Evolutionary conservation across 2,113 vertebrate genomes (phyloP).

Genomic region (Nycticryphes semicollaris): DNA sequence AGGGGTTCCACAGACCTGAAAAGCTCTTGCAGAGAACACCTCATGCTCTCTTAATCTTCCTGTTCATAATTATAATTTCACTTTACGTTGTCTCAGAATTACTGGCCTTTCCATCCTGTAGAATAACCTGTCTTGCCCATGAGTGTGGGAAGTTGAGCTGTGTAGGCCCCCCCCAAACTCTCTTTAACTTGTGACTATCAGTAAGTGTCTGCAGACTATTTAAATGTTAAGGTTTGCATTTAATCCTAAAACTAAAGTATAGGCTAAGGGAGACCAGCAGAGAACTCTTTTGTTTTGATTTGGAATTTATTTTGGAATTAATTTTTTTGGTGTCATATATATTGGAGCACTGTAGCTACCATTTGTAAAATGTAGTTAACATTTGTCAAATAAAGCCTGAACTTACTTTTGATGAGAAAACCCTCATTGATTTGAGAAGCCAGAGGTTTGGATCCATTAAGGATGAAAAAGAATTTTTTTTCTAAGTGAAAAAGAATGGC

Average conservation of each 20-base stretch:
- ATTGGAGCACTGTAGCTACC: background rate
- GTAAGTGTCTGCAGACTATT: background rate
- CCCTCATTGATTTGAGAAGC: background rate
- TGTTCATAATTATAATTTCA: background rate
- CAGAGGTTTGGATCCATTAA: background rate
- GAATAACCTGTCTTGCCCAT: rapidly evolving
- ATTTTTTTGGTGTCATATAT: background rate
- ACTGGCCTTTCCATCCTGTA: background rate
- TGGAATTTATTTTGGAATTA: background rate
- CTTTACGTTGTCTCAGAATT: background rate
- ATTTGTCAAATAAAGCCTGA: background rate
- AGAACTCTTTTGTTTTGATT: background rate
- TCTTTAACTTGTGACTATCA: background rate
- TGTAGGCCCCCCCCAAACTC: background rate
- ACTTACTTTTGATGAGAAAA: background rate
- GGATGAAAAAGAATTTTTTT: background rate
- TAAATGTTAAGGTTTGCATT: background rate
- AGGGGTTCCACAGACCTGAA: background rate
- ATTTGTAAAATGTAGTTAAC: too few relatives aligned
- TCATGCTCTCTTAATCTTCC: background rate
- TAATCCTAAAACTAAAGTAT: background rate
- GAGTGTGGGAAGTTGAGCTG: background rate
- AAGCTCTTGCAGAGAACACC: background rate
- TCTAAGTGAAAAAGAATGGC: background rate
- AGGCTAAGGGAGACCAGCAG: background rate